Evolutionary conservation across 2,888 invertebrate species (phyloP).

Genomic region (Leptopilina drosophilae): DNA sequence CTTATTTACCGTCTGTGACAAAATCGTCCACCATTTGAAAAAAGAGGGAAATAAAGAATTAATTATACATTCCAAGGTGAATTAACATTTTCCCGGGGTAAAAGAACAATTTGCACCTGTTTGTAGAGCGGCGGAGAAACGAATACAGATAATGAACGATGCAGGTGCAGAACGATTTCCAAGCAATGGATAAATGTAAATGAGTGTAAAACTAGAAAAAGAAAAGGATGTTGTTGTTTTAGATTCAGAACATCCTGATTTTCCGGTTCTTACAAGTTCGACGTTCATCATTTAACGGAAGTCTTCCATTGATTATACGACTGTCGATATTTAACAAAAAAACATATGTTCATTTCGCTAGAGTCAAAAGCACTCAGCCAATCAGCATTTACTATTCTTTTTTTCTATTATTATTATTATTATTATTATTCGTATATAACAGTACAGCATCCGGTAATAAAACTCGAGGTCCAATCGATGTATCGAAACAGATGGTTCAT

Average conservation of each 20-base stretch:
- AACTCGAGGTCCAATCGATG: constrained; percentile 28
- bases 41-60: background rate
- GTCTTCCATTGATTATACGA: constrained; percentile 6
- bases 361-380: constrained; percentile 3
- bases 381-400: constrained; percentile 7
- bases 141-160: background rate
- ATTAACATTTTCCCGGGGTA: background rate
- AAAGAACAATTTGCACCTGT: constrained; percentile 1
- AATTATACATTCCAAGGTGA: constrained; percentile 6
- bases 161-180: background rate
- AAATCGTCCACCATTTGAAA: background rate
- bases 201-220: constrained; percentile 6
- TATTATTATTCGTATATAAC: constrained; percentile 15
- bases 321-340: background rate
- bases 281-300: constrained; percentile 3
- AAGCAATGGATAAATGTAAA: constrained; percentile 14
- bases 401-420: background rate
- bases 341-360: background rate
- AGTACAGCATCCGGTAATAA: constrained; percentile 31
- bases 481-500: constrained; percentile 37
- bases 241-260: constrained; percentile 4
- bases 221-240: constrained; percentile 8
- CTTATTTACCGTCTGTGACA: too few relatives aligned
- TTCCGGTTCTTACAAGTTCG: constrained; percentile 13
- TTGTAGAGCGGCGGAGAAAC: background rate